phyloP scores from a whole-genome alignment of 2,797 vertebrate species.

The Thamnophis elegans region DNA sequence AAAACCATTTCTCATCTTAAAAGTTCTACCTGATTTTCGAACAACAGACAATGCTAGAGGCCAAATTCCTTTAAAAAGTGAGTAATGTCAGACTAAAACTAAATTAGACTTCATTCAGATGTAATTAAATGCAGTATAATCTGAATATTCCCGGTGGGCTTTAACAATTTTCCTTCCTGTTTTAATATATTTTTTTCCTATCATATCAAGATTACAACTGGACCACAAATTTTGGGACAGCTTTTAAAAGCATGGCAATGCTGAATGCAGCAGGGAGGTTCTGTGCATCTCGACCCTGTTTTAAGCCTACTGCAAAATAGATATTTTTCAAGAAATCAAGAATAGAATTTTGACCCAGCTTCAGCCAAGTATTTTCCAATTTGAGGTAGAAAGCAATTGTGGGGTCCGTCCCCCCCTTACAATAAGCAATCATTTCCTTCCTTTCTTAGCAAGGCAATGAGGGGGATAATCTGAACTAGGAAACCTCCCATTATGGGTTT shows the following conservation, averaged over 20 bases:
- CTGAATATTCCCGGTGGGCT: not conserved
- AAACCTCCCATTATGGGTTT: constrained; percentile 8
- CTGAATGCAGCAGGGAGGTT: not conserved
- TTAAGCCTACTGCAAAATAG: not conserved
- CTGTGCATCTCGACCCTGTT: not conserved
- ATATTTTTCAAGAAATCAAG: not conserved
- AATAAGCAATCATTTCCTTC: constrained; percentile 39
- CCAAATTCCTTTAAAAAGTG: not conserved
- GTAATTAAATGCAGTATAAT: not conserved
- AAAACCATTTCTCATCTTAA: not conserved
- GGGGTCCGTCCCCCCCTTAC: not conserved
- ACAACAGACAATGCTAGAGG: not conserved
- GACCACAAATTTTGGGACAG: not conserved
- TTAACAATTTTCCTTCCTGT: not conserved
- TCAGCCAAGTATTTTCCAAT: not conserved
- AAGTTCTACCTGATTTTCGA: not conserved
- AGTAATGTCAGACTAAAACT: not conserved
- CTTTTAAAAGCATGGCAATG: not conserved
- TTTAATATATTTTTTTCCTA: not conserved
- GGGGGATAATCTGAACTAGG: constrained; percentile 21
- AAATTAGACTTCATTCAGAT: not conserved
- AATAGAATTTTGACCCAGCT: not conserved
- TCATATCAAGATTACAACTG: not conserved
- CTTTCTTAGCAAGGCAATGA: constrained; percentile 13
- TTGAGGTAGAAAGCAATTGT: constrained; percentile 6